phyloP scores from a whole-genome alignment of 2,113 vertebrate genomes.

The Alouatta palliata region DNA sequence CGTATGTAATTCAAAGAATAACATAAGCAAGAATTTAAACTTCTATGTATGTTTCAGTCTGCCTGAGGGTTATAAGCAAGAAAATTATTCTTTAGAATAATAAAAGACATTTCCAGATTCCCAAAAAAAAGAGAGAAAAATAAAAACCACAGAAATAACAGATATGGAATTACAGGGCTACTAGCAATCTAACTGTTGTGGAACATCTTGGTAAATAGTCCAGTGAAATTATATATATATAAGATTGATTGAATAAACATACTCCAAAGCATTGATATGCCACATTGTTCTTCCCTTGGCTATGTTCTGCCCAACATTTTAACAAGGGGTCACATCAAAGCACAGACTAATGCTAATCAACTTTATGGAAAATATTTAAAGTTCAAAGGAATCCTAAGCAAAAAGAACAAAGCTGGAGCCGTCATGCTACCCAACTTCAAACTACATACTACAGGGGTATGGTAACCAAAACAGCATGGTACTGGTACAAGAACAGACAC shows the following conservation, averaged over 20 bases:
- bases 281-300: not conserved
- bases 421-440: too few relatives aligned
- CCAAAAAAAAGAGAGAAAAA: not conserved
- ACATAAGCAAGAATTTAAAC: not conserved
- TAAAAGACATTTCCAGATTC: not conserved
- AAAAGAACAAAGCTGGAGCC: too few relatives aligned
- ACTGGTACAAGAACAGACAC: too few relatives aligned
- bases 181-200: not conserved
- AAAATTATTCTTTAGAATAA: slow-evolving; percentile 21
- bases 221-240: not conserved
- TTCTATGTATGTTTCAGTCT: not conserved
- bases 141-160: not conserved
- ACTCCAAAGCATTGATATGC: not conserved
- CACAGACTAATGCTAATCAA: not conserved
- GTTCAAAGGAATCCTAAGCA: not conserved
- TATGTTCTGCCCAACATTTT: not conserved
- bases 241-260: not conserved
- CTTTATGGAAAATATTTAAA: not conserved
- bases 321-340: not conserved
- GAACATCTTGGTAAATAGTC: not conserved
- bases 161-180: not conserved
- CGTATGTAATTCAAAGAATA: not conserved
- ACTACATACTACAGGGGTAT: too few relatives aligned
- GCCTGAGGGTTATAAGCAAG: not conserved
- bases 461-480: too few relatives aligned